A percentile compares a stretch with the other conserved stretches of the same genome.
These are phyloP conservation scores for Gasterosteus nipponicus DNA, from an alignment of 2,113 vertebrate species.

Conservation along the genomic window DNA sequence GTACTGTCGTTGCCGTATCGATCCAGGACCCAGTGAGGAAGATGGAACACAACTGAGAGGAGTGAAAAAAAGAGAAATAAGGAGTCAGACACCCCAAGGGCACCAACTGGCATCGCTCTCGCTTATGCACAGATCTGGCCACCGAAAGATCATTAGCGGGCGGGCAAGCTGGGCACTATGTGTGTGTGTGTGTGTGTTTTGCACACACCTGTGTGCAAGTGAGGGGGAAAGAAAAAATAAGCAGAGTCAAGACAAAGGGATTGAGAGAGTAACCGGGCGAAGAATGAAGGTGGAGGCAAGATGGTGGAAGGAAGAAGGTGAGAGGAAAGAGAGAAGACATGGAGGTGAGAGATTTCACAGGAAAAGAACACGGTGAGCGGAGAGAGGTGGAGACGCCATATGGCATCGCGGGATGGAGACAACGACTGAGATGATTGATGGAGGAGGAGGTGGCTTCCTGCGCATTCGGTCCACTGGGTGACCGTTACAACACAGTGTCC, in stretches of 20 bases:
- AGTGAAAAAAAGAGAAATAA: conserved; percentile 25
- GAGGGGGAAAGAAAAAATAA: conserved; percentile 1
- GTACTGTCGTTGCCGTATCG: neutral
- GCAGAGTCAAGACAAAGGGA: neutral
- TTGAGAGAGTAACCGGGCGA: conserved; percentile 1
- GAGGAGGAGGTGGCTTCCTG: conserved; percentile 46
- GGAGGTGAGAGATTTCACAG: conserved; percentile 47
- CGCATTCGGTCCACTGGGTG: conserved; percentile 26
- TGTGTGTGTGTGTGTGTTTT: neutral
- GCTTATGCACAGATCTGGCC: conserved; percentile 23
- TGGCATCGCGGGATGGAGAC: conserved; percentile 75
- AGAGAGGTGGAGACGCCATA: conserved; percentile 71
- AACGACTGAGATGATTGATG: conserved; percentile 64
- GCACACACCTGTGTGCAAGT: neutral
- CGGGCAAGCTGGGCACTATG: conserved; percentile 22
- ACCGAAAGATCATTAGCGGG: conserved; percentile 14
- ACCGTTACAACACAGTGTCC: conserved; percentile 27
- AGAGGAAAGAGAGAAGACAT: neutral
- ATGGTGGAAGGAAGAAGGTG: neutral
- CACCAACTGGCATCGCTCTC: conserved; percentile 17
- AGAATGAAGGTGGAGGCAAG: neutral
- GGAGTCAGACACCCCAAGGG: neutral
- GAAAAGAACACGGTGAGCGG: conserved; percentile 19
- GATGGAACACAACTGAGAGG: conserved; percentile 2
- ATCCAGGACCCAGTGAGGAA: conserved; percentile 9